Base-by-base conservation (phyloP, 2,113 vertebrate species). In the Mugil cephalus region DNA sequence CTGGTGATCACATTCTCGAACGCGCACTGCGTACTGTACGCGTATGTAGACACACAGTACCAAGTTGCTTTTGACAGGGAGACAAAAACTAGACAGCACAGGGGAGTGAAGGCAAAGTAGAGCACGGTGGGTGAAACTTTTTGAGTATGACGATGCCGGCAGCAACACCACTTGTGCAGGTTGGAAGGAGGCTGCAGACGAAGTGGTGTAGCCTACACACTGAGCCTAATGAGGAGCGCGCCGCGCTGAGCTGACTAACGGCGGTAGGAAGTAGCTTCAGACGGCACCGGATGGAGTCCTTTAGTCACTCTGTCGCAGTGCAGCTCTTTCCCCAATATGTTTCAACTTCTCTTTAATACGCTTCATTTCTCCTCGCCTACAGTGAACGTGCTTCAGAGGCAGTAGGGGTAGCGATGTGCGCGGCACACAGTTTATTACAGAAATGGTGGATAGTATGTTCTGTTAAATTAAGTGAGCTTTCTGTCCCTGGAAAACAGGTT, bases 181-280 rank as follows among this genome's bases (percentile, higher is more conserved):
- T 59, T 77, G 82, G 62, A 69, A 48, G 72, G 21, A 81, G 77
- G 39, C 47, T 45, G 55, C 63, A 82, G 59, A 59, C n/a, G 15
- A 54, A 81, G 56, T 24, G 30, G 69, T 63, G 69, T 43, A 30
- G 61, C 53, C 56, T 54, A 40, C 78, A 77, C 78, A 70, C 48
- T 69, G 78, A 75, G 45, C 78, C 74, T 88, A 86, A 91, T 80
- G 86, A 86, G 81, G 75, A 83, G 66, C 56, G 76, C 64, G 83
- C 69, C 80, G 76, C 51, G 39, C 59, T 10, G 53, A 79, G 68
- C 54, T 60, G 45, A 87, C 69, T 70, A 71, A 82, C 77, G 55
- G 61, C 45, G 0, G 21, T 30, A 52, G 72, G 58, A 77, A 82
- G 66, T 36, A 30, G 21, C 36, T 74, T 69, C 17, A 64, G 50